A percentile compares a stretch with the other conserved stretches of the same genome.
Conservation (phyloP, 1,140 invertebrate genomes). For the Maconellicoccus hirsutus region DNA sequence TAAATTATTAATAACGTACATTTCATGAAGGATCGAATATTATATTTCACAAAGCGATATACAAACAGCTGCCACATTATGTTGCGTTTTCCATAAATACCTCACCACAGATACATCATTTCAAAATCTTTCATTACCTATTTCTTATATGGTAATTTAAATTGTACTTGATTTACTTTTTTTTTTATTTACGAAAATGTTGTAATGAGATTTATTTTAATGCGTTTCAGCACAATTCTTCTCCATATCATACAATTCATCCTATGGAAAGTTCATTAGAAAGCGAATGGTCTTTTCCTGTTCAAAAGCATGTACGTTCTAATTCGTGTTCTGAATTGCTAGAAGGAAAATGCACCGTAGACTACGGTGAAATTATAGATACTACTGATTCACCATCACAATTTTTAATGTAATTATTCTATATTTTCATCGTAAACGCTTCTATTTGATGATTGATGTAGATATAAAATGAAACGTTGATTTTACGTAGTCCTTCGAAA, state of each 20-base stretch:
- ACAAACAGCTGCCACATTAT: conserved; percentile 86
- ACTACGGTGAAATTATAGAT: conserved; percentile 3
- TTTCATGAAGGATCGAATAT: conserved; percentile 59
- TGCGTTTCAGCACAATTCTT: background rate
- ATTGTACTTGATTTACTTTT: background rate
- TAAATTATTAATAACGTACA: no score
- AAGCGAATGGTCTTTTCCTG: background rate
- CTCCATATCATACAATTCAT: conserved; percentile 5
- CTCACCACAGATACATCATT: background rate
- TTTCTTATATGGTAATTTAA: background rate
- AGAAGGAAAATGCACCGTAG: background rate
- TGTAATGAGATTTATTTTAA: background rate
- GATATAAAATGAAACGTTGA: background rate
- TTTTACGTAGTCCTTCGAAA: background rate
- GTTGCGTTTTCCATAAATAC: conserved; percentile 54
- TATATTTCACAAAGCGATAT: conserved; percentile 69
- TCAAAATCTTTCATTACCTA: background rate
- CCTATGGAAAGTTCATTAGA: background rate
- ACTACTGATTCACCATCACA: background rate
- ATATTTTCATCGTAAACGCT: background rate
- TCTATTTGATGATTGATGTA: background rate
- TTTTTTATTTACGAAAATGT: background rate
- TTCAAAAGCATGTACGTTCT: background rate
- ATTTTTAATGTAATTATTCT: background rate
- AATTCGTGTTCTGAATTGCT: background rate